Base-by-base conservation (phyloP, 2,888 invertebrate genomes). In the Barypeithes pellucidus region DNA sequence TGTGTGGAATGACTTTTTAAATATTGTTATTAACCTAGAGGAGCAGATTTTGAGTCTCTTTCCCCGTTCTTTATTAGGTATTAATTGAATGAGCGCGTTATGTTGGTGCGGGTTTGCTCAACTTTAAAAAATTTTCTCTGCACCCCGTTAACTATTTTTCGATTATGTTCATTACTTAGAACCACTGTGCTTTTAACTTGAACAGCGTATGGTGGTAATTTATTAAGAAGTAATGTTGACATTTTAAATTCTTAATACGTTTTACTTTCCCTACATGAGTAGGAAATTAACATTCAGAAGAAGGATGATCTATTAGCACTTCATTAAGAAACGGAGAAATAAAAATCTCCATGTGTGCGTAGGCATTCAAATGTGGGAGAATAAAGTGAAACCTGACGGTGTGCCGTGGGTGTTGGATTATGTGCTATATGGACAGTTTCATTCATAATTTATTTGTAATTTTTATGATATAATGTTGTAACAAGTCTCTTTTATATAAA, bases 331-430 rank as follows among this genome's bases (percentile, higher is more conserved):
- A 39, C 36, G 45, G 45, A 65, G 33, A 60, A n/a, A 41, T 41
- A 33, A 36, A 39, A 65, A 39, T 39, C 41, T 66, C 2, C 24
- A 24, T 24, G 24, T 16, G 18, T 41, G 52, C 61, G 68, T 68
- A 43, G 68, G 68, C 50, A 61, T 43, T 47, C 20, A 66, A 66
- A 54, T 66, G 66, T 66, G 66, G 66, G 66, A 54, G 54, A 66
- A 66, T 33, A 14, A 36, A 43, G n/a, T 29, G 18, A 29, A 36
- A 52, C 29, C 65, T 66, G 33, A 41, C 18, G 33, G 54, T 57
- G 39, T 61, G 14, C 20, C 11, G 68, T 61, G 36, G 59, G 68
- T 45, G 68, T 47, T 29, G 41, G 29, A 39, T 68, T 61, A 68
- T 47, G 68, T 60, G 61, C 59, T 33, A 59, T 67, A 67, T 67